Evolutionary conservation across 2,113 vertebrate species (phyloP).

Genomic region (Rousettus leschenaultii): DNA sequence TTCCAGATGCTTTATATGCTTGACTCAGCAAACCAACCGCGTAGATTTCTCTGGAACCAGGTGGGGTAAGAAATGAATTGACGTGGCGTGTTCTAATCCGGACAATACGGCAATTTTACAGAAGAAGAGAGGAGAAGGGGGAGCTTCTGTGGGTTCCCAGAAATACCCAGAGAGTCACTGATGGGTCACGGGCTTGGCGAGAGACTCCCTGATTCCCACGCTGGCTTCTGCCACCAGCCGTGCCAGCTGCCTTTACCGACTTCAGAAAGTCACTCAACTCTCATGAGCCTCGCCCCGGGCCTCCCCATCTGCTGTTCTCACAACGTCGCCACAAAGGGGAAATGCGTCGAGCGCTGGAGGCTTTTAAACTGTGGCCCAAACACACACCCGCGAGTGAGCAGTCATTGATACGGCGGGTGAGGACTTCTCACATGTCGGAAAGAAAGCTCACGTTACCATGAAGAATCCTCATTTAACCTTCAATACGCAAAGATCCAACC

Average conservation of each 20-base stretch:
- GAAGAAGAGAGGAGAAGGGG: not conserved
- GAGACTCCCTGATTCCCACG: not conserved
- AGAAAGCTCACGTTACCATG: not conserved
- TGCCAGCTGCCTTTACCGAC: not conserved
- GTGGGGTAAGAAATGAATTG: not conserved
- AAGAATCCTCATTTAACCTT: not conserved
- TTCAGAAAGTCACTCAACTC: not conserved
- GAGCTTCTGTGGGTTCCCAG: not conserved
- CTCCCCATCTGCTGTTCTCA: not conserved
- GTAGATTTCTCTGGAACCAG: not conserved
- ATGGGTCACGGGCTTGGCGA: not conserved
- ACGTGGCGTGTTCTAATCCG: not conserved
- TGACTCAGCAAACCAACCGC: not conserved
- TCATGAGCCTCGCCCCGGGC: fast-evolving
- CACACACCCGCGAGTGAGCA: not conserved
- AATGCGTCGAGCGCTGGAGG: not conserved
- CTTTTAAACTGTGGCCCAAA: not conserved
- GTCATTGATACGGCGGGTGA: not conserved
- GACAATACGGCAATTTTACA: not conserved
- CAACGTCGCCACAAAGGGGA: not conserved
- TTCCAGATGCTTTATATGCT: fast-evolving
- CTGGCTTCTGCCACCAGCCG: not conserved
- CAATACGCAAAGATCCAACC: not conserved
- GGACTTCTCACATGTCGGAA: not conserved
- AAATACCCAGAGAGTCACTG: not conserved